A percentile compares a stretch with the other conserved stretches of the same genome.
These are phyloP conservation scores for Plecturocebus donacophilus DNA, from an alignment of 2,113 vertebrate genomes.

Conservation along the genomic window DNA sequence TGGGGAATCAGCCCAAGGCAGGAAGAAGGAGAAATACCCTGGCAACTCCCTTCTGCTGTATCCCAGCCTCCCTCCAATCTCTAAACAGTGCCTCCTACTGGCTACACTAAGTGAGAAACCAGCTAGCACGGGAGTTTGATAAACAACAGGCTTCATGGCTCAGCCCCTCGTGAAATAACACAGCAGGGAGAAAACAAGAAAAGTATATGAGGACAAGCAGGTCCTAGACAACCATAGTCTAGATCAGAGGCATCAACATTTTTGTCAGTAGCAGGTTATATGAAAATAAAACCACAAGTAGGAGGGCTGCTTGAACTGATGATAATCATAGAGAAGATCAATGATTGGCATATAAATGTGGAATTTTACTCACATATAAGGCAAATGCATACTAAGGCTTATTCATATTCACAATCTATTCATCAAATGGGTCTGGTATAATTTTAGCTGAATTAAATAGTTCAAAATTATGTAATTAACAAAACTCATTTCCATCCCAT, in stretches of 20 bases:
- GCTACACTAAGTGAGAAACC: neutral
- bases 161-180: neutral
- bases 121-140: neutral
- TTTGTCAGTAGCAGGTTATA: neutral
- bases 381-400: neutral
- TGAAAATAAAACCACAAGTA: neutral
- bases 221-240: neutral
- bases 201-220: neutral
- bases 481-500: neutral
- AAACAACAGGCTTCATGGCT: neutral
- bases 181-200: neutral
- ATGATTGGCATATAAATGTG: neutral
- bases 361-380: neutral
- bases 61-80: neutral
- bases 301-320: neutral
- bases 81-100: neutral
- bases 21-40: neutral
- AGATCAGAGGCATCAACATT: neutral
- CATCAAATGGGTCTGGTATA: neutral
- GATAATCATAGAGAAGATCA: neutral
- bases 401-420: neutral
- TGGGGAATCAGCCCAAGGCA: neutral
- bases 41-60: neutral
- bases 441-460: neutral
- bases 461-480: constrained; percentile 16